phyloP scores from a whole-genome alignment of 2,797 vertebrate genomes.

The Hyperoplus lanceolatus region DNA sequence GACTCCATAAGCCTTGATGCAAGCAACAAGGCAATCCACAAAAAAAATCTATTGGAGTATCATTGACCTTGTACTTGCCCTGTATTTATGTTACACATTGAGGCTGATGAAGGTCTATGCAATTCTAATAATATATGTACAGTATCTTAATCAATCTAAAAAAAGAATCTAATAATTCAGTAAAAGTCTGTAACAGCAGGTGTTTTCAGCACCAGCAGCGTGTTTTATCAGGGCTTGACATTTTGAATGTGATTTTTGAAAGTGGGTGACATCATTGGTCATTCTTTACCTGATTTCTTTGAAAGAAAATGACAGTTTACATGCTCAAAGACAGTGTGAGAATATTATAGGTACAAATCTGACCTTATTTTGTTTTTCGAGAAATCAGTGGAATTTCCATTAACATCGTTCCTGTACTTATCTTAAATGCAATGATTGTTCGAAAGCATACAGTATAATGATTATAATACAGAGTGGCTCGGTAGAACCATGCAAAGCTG shows the following conservation, averaged over 20 bases:
- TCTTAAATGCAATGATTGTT: slow-evolving; percentile 68
- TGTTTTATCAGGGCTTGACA: slow-evolving; percentile 60
- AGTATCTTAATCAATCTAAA: background rate
- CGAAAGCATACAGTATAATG: slow-evolving; percentile 62
- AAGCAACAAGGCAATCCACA: slow-evolving; percentile 4
- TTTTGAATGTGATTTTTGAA: slow-evolving; percentile 56
- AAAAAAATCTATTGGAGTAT: background rate
- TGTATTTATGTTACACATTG: slow-evolving; percentile 1
- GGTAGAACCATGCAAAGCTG: slow-evolving; percentile 54
- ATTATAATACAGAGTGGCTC: slow-evolving; percentile 57
- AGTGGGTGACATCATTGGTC: slow-evolving; percentile 73
- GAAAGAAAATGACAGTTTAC: slow-evolving; percentile 72
- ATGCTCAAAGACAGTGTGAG: slow-evolving; percentile 71
- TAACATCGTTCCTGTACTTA: slow-evolving; percentile 51
- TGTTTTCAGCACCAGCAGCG: slow-evolving; percentile 15
- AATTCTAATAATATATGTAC: slow-evolving; percentile 12
- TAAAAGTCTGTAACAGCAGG: background rate
- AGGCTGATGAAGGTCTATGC: slow-evolving; percentile 6
- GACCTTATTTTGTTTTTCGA: slow-evolving; percentile 35
- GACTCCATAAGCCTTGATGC: slow-evolving; percentile 2
- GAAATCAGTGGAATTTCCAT: slow-evolving; percentile 57
- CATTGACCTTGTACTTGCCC: background rate
- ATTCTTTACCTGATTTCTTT: slow-evolving; percentile 80
- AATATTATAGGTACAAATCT: slow-evolving; percentile 58
- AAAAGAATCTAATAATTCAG: background rate